phyloP scores from a whole-genome alignment of 64 coral and sea anemone genomes.

The Dendronephthya gigantea region DNA sequence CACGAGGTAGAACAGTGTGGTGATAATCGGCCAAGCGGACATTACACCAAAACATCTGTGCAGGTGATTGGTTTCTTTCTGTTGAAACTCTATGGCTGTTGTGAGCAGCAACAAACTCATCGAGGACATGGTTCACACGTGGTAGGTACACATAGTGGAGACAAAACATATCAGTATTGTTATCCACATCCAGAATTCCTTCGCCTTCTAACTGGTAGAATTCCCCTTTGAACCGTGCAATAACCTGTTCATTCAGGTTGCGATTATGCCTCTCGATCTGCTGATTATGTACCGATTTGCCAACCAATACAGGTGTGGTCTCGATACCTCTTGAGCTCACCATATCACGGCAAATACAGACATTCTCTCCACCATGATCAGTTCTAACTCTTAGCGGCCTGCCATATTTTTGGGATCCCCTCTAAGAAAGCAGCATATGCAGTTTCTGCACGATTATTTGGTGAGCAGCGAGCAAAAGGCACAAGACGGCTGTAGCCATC shows the following conservation, averaged over 20 bases:
- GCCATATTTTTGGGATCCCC: slow-evolving; percentile 23
- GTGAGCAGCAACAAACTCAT: slow-evolving; percentile 35
- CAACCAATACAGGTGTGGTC: not conserved
- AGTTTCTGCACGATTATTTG: slow-evolving; percentile 9
- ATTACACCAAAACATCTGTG: slow-evolving; percentile 31
- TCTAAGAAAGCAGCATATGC: not conserved
- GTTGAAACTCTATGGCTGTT: slow-evolving; percentile 40
- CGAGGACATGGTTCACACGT: slow-evolving; percentile 16
- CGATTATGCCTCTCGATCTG: slow-evolving; percentile 35
- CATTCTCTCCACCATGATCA: not conserved
- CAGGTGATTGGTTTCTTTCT: slow-evolving; percentile 16
- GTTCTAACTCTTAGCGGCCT: not conserved
- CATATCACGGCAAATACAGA: not conserved
- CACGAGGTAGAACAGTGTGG: not conserved
- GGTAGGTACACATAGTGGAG: slow-evolving; percentile 38
- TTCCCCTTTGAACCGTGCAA: slow-evolving; percentile 11
- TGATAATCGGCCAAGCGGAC: not conserved
- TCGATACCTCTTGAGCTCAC: not conserved
- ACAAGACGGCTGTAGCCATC: slow-evolving; percentile 47
- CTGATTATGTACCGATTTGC: slow-evolving; percentile 26
- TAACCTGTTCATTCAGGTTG: slow-evolving; percentile 21
- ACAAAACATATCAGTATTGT: slow-evolving; percentile 47
- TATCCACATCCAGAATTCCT: slow-evolving; percentile 25
- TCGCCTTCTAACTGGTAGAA: slow-evolving; percentile 41
- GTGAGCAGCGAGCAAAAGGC: slow-evolving; percentile 1